A percentile compares a stretch with the other conserved stretches of the same genome.
phyloP scores from a whole-genome alignment of 2,888 invertebrate genomes.

The Doris montereyensis region DNA sequence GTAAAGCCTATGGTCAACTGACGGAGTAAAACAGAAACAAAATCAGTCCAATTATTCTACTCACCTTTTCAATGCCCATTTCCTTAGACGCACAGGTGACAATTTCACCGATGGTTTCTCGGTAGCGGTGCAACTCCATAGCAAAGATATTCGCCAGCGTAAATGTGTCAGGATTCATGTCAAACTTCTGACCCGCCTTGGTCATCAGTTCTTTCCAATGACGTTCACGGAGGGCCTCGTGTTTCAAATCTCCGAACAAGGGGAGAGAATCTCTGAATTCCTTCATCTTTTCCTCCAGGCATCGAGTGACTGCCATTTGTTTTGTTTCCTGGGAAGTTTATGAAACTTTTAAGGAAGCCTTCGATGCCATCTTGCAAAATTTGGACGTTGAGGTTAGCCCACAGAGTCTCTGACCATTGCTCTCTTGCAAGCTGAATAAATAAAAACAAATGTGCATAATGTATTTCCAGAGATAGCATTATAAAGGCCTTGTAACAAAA shows the following conservation, averaged over 20 bases:
- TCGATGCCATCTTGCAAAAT: slow-evolving; percentile 89
- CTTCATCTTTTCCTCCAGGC: slow-evolving; percentile 87
- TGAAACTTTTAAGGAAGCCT: slow-evolving; percentile 84
- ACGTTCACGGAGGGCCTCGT: slow-evolving; percentile 89
- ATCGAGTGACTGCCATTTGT: slow-evolving; percentile 78
- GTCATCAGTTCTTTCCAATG: slow-evolving; percentile 93
- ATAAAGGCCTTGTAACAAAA: too few relatives aligned
- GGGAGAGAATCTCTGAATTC: slow-evolving; percentile 90
- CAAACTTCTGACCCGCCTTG: slow-evolving; percentile 86
- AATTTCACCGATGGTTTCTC: slow-evolving; percentile 87
- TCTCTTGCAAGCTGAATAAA: slow-evolving; percentile 83
- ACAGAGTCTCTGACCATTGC: slow-evolving; percentile 88
- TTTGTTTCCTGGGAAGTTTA: slow-evolving; percentile 81
- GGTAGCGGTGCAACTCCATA: slow-evolving; percentile 89
- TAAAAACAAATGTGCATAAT: too few relatives aligned
- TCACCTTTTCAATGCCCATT: slow-evolving; percentile 85
- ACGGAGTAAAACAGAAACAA: too few relatives aligned
- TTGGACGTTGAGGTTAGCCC: slow-evolving; percentile 89
- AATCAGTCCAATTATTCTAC: too few relatives aligned
- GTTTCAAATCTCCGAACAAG: slow-evolving; percentile 90
- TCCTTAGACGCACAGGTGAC: slow-evolving; percentile 92
- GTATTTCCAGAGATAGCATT: too few relatives aligned
- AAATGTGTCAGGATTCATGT: slow-evolving; percentile 90
- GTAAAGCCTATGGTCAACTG: too few relatives aligned
- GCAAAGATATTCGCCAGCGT: slow-evolving; percentile 93